Evolutionary conservation across 2,888 invertebrate species (phyloP).

Genomic region (Ptycholaimellus sp.): DNA sequence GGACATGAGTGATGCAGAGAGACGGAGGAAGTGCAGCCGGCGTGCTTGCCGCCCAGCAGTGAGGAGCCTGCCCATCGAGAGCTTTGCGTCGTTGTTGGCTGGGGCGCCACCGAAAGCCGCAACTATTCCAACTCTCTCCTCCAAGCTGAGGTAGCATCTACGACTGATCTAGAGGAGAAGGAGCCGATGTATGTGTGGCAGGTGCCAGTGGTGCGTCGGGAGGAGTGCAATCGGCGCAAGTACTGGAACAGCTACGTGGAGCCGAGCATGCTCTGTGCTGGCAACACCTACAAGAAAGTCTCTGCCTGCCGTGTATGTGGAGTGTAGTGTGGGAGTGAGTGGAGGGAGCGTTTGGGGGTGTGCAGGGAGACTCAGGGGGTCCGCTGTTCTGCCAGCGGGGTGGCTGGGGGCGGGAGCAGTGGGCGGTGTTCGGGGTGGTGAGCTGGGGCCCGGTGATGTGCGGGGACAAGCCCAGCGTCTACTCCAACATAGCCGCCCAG

Average conservation of each 20-base stretch:
- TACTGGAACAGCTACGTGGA: conserved; percentile 2
- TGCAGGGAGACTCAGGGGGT: conserved; percentile 4
- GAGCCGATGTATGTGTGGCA: no score
- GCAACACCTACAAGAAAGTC: background rate
- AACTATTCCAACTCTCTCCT: background rate
- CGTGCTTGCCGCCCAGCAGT: background rate
- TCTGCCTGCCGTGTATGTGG: no score
- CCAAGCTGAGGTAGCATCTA: background rate
- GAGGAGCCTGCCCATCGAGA: background rate
- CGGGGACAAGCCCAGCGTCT: conserved; percentile 1
- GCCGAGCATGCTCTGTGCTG: background rate
- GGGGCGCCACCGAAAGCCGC: background rate
- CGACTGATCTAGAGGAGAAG: no score
- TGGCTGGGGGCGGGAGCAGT: background rate
- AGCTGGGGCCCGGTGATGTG: conserved; percentile 1
- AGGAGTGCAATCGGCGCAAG: background rate
- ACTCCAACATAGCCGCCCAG: no score
- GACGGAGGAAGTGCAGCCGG: no score
- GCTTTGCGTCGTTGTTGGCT: background rate
- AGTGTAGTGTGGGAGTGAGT: no score
- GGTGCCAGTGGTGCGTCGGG: background rate
- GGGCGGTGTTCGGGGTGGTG: conserved; percentile 3
- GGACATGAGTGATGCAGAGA: no score
- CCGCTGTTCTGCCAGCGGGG: conserved; percentile 1
- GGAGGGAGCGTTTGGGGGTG: no score